Evolutionary conservation across 2,888 invertebrate genomes (phyloP).

Genomic region (Spicauda simplicius): DNA sequence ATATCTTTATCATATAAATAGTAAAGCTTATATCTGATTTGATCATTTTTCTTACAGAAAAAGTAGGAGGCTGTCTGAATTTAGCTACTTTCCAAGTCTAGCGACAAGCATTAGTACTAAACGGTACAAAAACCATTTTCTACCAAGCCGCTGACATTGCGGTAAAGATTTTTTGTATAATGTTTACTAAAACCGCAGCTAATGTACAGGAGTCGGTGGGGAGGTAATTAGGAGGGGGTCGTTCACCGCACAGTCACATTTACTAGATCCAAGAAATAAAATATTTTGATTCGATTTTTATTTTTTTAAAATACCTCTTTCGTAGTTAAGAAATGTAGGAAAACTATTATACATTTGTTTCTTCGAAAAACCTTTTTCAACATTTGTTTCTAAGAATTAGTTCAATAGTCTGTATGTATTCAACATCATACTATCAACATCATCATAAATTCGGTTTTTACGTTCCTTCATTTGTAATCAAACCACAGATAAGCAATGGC

Average conservation of each 20-base stretch:
- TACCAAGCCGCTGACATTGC: conserved; percentile 16
- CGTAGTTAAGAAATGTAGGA: too few relatives aligned
- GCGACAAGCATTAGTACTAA: conserved; percentile 6
- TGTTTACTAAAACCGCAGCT: conserved; percentile 46
- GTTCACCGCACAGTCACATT: conserved; percentile 45
- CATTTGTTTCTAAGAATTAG: too few relatives aligned
- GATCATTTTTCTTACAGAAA: background rate
- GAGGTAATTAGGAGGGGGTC: conserved; percentile 64
- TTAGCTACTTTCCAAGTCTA: background rate
- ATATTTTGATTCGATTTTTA: background rate
- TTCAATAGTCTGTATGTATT: too few relatives aligned
- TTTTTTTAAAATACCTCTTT: too few relatives aligned
- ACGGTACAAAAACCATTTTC: conserved; percentile 16
- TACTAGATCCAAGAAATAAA: too few relatives aligned
- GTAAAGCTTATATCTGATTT: too few relatives aligned
- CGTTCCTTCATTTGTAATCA: background rate
- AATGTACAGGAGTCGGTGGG: conserved; percentile 50
- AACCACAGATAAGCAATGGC: background rate
- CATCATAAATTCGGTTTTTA: too few relatives aligned
- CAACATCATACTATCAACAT: too few relatives aligned
- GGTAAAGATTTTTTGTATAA: conserved; percentile 35
- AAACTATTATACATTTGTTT: too few relatives aligned
- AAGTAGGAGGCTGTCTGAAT: background rate
- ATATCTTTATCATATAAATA: too few relatives aligned
- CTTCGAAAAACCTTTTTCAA: too few relatives aligned